Evolutionary conservation across 1,140 invertebrate genomes (phyloP), one percentile per base, ranked within the genome.

Genomic region (Philotrypesis tridentata): DNA sequence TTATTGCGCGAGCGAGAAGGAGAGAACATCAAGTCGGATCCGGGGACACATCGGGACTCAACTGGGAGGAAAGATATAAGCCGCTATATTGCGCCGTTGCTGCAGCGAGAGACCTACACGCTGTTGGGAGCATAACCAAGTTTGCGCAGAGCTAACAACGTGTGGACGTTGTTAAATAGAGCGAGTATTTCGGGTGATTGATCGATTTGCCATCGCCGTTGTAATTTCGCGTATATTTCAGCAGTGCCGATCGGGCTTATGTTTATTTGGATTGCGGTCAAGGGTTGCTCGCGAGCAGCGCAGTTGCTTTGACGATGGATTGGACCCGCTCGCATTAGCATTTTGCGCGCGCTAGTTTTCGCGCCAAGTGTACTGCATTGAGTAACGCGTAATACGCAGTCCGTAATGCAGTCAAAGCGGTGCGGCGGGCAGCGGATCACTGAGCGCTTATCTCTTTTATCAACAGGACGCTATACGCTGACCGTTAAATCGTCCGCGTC

Each of bases 1-100:
- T 87, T 89, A 89, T 89, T 87, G 86, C 83, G 29, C 11, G 48
- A 17, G n/a, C 21, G 29, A 12, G 37, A 31, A n/a, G 4, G 72
- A 65, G 9, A 61, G 23, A 61, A 25, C n/a, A 29, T 29, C 27
- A 0, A 48, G 21, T 29, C 31, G 43, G 83, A 84, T 82, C 27
- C 61, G 43, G 71, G 31, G 73, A 79, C 60, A 31, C 70, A 9
- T 74, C 61, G 33, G 83, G n/a, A n/a, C 37, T 1, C 79, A 82
- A 85, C 85, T 84, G 84, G 82, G 61, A 23, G 61, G 31, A 72
- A 23, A 21, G 33, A n/a, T 25, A n/a, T n/a, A n/a, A n/a, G n/a
- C n/a, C n/a, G n/a, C n/a, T n/a, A 14, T 55, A 21, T 55, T 55
- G 48, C 48, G 48, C 2, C 17, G 17, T 55, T 0, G 6, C 17